Percentiles rank a stretch among this genome's conserved stretches.
Evolutionary conservation across 2,888 invertebrate species (phyloP).

Genomic region (Tiliacea citrago): DNA sequence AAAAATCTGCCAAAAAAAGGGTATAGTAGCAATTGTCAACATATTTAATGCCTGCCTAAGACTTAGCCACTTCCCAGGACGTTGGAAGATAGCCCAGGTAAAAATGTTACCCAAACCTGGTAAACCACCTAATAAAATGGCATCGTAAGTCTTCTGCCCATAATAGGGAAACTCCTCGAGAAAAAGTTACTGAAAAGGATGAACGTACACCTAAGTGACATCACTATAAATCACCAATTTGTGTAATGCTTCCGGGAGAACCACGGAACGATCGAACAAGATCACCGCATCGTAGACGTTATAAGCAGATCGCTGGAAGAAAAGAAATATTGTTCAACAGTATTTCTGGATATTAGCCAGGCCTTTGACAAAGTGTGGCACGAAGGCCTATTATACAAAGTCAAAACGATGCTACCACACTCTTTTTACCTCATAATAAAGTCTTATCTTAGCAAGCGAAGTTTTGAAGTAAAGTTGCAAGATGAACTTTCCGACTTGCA

Average conservation of each 20-base stretch:
- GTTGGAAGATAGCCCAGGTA: neutral
- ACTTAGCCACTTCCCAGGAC: neutral
- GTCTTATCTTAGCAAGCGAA: neutral
- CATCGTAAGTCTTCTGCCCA: neutral
- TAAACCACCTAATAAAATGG: neutral
- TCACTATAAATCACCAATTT: neutral
- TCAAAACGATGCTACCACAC: neutral
- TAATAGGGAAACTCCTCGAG: neutral
- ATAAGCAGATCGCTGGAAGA: too few species aligned
- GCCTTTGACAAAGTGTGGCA: neutral
- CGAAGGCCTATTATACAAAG: too few species aligned
- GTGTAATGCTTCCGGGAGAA: neutral
- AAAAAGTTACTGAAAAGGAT: too few species aligned
- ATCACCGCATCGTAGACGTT: too few species aligned
- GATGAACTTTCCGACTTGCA: neutral
- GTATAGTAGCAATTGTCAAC: neutral
- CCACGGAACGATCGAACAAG: neutral
- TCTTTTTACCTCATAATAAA: neutral
- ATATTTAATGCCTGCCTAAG: conserved; percentile 1
- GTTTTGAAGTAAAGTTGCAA: neutral
- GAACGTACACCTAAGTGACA: neutral
- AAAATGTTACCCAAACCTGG: neutral
- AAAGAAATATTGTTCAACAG: too few species aligned
- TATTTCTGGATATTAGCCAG: neutral
- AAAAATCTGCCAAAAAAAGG: neutral